Percentiles rank a stretch among this genome's conserved stretches.
These are phyloP conservation scores for Heteromurus nitidus DNA, from an alignment of 2,888 invertebrate genomes.

Conservation along the genomic window DNA sequence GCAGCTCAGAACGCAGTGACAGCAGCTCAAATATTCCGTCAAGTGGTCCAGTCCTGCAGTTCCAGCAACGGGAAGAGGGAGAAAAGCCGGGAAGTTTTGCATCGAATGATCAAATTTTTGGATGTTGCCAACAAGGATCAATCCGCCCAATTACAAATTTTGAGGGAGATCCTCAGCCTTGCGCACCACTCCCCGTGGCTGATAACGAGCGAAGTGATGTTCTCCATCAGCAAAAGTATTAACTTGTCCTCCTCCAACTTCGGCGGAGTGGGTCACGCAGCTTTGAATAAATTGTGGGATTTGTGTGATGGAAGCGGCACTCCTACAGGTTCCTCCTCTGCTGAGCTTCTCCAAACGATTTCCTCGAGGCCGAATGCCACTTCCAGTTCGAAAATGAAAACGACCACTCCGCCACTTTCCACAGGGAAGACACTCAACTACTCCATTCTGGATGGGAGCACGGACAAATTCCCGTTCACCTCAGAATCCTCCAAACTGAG, in stretches of 20 bases:
- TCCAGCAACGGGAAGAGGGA: conserved; percentile 28
- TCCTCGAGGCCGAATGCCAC: conserved; percentile 2
- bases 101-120: conserved; percentile 73
- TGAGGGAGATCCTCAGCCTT: conserved; percentile 87
- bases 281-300: conserved; percentile 68
- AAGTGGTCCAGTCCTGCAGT: conserved; percentile 39
- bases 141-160: conserved; percentile 81
- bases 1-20: conserved; percentile 35
- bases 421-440: conserved; percentile 38
- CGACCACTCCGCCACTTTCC: conserved; percentile 27
- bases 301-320: conserved; percentile 60
- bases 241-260: conserved; percentile 49
- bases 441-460: conserved; percentile 52
- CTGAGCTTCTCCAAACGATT: conserved; percentile 37
- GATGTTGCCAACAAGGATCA: conserved; percentile 68
- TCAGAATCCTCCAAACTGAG: not conserved
- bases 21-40: conserved; percentile 51
- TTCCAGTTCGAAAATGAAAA: conserved; percentile 30
- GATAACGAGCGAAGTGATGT: conserved; percentile 86
- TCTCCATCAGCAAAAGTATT: conserved; percentile 62
- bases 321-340: conserved; percentile 44
- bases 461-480: conserved; percentile 29
- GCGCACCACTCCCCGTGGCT: conserved; percentile 88
- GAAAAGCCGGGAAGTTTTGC: conserved; percentile 54
- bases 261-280: conserved; percentile 62